These are phyloP conservation scores for Trissolcus japonicus DNA, from an alignment of 2,888 invertebrate genomes.

Conservation along the genomic window DNA sequence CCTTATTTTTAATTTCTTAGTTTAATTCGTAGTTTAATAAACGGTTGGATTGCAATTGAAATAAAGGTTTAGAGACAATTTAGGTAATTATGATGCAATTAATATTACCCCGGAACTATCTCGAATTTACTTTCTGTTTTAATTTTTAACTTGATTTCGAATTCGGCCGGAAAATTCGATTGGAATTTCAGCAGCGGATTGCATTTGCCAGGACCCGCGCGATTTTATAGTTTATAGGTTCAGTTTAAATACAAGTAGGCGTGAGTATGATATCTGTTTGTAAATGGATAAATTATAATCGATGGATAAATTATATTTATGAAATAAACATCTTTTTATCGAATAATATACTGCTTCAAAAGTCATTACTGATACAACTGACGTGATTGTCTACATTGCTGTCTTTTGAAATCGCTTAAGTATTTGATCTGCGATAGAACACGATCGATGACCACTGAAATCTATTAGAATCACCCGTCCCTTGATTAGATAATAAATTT, in stretches of 20 bases:
- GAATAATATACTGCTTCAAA: background rate
- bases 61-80: no score
- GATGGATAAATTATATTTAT: slow-evolving; percentile 39
- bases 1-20: background rate
- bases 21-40: background rate
- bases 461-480: slow-evolving; percentile 5
- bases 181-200: background rate
- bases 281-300: slow-evolving; percentile 39
- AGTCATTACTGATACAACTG: no score
- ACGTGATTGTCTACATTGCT: no score
- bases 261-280: slow-evolving; percentile 27
- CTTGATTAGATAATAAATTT: slow-evolving; percentile 24
- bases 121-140: background rate
- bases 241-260: slow-evolving; percentile 7
- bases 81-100: no score
- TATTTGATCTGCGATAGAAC: background rate
- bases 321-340: slow-evolving; percentile 35
- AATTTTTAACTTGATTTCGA: background rate
- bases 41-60: no score
- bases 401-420: no score
- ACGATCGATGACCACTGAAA: background rate
- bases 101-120: background rate
- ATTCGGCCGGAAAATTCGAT: background rate
- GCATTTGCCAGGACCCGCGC: background rate
- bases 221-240: background rate